These are phyloP conservation scores for Tragelaphus strepsiceros DNA, from an alignment of 2,113 vertebrate species.

Conservation along the genomic window DNA sequence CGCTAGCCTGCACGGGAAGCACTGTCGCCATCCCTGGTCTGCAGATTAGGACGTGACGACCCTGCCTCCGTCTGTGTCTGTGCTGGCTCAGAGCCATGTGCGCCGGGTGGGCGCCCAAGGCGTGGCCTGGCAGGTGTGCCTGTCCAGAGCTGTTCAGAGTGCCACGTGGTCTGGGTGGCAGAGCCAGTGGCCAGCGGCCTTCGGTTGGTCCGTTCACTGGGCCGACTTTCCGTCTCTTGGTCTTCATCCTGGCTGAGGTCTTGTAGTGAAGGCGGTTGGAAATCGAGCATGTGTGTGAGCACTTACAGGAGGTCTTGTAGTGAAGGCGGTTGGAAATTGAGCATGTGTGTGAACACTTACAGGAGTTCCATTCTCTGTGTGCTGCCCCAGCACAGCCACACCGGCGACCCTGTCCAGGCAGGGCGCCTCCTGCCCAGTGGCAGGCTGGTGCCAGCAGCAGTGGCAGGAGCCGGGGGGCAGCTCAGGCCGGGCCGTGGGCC, in stretches of 20 bases:
- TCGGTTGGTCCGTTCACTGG: rapidly evolving
- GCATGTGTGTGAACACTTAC: background rate
- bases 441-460: background rate
- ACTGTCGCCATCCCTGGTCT: background rate
- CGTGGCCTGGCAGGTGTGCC: background rate
- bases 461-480: background rate
- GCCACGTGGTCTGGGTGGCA: background rate
- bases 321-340: background rate
- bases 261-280: background rate
- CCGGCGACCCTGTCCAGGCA: too few species aligned
- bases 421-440: rapidly evolving
- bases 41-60: background rate
- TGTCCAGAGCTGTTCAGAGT: background rate
- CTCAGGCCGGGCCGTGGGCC: background rate
- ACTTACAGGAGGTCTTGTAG: background rate
- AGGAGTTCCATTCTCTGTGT: background rate
- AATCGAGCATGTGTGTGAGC: background rate
- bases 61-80: background rate
- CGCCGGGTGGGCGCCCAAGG: background rate
- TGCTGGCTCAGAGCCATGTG: background rate
- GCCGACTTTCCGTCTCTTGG: background rate
- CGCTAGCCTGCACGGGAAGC: background rate
- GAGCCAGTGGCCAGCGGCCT: background rate
- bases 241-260: background rate
- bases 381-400: background rate